phyloP scores from a whole-genome alignment of 2,113 vertebrate species.

The Isichthys henryi region DNA sequence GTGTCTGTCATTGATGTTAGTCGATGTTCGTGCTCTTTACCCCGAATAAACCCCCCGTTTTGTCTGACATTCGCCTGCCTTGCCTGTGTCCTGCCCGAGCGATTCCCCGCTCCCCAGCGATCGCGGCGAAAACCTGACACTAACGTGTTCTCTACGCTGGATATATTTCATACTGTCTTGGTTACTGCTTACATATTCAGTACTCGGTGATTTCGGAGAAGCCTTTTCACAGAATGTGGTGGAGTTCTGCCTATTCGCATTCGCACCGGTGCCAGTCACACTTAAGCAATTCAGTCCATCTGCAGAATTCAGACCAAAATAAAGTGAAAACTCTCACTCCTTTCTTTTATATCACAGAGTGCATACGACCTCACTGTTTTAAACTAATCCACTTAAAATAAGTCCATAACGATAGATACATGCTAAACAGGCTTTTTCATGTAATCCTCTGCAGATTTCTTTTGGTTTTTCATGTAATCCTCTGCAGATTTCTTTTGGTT shows the following conservation, averaged over 20 bases:
- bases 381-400: background rate
- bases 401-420: background rate
- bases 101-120: too few species aligned
- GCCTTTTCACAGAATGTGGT: background rate
- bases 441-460: too few species aligned
- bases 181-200: background rate
- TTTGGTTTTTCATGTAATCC: too few species aligned
- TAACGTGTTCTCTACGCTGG: background rate
- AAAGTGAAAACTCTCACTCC: background rate
- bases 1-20: too few species aligned
- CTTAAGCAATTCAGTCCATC: background rate
- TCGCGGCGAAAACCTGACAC: too few species aligned
- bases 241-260: background rate
- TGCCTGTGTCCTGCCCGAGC: too few species aligned
- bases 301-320: background rate
- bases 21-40: too few species aligned
- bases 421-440: background rate
- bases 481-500: too few species aligned
- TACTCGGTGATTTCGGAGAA: background rate
- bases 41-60: too few species aligned
- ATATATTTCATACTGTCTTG: background rate
- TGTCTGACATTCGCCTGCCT: too few species aligned
- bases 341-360: background rate
- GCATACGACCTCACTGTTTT: background rate
- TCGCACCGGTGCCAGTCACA: background rate